Evolutionary conservation across 92 coral and sea anemone genomes (phyloP).

Genomic region (Muricea muricata): DNA sequence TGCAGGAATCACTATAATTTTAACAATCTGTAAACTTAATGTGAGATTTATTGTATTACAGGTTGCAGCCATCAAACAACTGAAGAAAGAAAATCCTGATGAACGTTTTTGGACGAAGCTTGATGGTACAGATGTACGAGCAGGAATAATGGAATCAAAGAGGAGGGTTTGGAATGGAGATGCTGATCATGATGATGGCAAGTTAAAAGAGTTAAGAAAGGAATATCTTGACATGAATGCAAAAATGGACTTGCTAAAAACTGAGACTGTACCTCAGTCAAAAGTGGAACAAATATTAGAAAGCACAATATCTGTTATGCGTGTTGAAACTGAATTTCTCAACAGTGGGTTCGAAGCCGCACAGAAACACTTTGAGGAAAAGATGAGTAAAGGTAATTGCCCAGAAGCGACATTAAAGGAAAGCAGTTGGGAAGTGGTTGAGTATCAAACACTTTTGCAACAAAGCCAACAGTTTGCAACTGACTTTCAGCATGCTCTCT

Average conservation of each 20-base stretch:
- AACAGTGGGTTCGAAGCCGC: neutral
- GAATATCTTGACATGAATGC: neutral
- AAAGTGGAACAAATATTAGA: neutral
- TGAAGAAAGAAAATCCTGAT: neutral
- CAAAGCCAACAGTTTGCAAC: neutral
- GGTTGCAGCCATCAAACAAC: neutral
- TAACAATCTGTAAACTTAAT: too few species aligned
- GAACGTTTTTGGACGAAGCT: neutral
- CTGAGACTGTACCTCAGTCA: neutral
- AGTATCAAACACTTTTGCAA: neutral
- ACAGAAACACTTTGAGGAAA: neutral
- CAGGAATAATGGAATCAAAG: conserved; percentile 23
- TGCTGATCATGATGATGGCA: neutral
- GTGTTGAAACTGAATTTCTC: neutral
- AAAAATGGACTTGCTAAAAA: neutral
- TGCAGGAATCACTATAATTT: too few species aligned
- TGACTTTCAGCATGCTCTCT: neutral
- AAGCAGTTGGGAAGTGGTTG: neutral
- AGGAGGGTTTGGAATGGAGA: conserved; percentile 8
- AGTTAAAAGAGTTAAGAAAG: neutral
- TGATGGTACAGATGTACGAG: conserved; percentile 20
- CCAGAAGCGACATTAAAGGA: neutral
- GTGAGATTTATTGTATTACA: neutral
- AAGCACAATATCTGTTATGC: neutral
- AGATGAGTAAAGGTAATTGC: neutral